Percentiles rank a stretch among this genome's conserved stretches.
phyloP scores from a whole-genome alignment of 2,113 vertebrate genomes.

The Thamnophis sirtalis region DNA sequence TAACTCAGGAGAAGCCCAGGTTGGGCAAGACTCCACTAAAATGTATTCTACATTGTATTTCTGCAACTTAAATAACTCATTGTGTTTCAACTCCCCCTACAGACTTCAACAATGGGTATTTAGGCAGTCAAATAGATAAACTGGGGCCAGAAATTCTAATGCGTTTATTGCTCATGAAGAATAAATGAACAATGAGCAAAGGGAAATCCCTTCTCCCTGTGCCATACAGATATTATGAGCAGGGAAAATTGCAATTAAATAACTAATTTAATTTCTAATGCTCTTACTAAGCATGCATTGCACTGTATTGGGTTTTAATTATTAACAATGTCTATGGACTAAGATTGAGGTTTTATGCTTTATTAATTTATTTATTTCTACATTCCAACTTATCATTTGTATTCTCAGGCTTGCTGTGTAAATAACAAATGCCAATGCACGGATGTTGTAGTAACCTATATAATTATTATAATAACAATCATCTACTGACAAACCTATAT shows the following conservation, averaged over 20 bases:
- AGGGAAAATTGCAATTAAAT: conserved; percentile 40
- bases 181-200: conserved; percentile 27
- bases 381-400: conserved; percentile 1
- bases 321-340: conserved; percentile 14
- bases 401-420: not conserved
- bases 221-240: conserved; percentile 2
- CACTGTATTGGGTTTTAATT: conserved; percentile 25
- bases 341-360: not conserved
- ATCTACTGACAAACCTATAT: not conserved
- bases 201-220: conserved; percentile 26
- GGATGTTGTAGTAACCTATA: not conserved
- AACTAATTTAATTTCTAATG: conserved; percentile 42
- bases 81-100: not conserved
- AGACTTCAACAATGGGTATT: not conserved
- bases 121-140: not conserved
- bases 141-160: not conserved
- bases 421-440: not conserved
- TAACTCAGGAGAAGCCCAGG: not conserved
- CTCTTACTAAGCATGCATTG: conserved; percentile 31
- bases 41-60: not conserved
- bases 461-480: not conserved
- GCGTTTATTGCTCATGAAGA: conserved; percentile 19
- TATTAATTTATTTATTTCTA: conserved; percentile 28
- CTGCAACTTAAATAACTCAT: not conserved
- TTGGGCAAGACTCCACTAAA: not conserved